phyloP scores from a whole-genome alignment of 2,888 invertebrate species.

The Petrolisthes cinctipes region DNA sequence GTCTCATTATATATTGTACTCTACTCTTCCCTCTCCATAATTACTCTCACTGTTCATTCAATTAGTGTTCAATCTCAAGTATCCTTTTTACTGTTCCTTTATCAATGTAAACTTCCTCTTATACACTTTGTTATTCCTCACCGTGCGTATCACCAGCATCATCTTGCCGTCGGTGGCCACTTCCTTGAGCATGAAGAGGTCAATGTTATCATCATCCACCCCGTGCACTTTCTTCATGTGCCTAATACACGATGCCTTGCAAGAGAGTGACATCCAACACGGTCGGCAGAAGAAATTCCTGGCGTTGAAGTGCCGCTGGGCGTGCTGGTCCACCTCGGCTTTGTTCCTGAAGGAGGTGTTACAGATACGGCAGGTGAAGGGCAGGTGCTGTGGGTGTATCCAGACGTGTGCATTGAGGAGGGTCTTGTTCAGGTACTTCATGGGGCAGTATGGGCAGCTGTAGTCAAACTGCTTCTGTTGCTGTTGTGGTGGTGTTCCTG shows the following conservation, averaged over 20 bases:
- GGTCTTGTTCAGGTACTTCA: neutral
- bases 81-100: neutral
- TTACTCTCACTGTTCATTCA: no score
- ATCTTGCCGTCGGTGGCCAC: neutral
- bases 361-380: slow-evolving; percentile 2
- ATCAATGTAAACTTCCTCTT: slow-evolving; percentile 15
- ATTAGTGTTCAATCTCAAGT: no score
- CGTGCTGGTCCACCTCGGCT: neutral
- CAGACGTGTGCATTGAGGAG: neutral
- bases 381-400: neutral
- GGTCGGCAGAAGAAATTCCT: slow-evolving; percentile 3
- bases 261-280: neutral
- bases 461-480: no score
- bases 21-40: no score
- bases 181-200: slow-evolving; percentile 3
- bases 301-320: neutral
- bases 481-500: no score
- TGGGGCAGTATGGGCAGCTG: neutral
- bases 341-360: neutral
- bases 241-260: slow-evolving; percentile 1
- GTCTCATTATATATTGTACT: no score
- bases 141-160: neutral
- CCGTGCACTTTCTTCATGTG: slow-evolving; percentile 3
- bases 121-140: slow-evolving; percentile 4
- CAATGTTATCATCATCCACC: neutral